These are phyloP conservation scores for Timandra comae DNA, from an alignment of 2,888 invertebrate species.

Conservation along the genomic window DNA sequence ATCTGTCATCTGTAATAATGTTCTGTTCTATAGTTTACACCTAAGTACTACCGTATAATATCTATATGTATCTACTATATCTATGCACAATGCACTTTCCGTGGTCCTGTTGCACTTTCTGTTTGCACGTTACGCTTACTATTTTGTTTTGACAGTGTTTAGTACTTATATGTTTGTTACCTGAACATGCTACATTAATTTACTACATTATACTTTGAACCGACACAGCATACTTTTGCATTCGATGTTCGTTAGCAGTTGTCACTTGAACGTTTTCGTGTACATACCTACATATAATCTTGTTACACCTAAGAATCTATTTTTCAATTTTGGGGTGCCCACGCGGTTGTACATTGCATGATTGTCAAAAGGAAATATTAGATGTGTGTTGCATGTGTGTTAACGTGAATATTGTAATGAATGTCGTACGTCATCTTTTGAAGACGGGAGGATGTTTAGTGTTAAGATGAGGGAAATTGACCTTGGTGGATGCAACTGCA, in stretches of 20 bases:
- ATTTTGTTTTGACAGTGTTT: constrained; percentile 43
- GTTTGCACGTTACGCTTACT: constrained; percentile 62
- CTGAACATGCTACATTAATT: constrained; percentile 39
- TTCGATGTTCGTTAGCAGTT: constrained; percentile 56
- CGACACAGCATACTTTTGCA: constrained; percentile 58
- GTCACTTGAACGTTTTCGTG: constrained; percentile 47
- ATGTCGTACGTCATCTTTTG: constrained; percentile 73
- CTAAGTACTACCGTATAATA: constrained; percentile 22
- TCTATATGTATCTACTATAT: not conserved
- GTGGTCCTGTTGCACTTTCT: constrained; percentile 60
- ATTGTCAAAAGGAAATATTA: constrained; percentile 63
- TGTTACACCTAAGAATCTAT: constrained; percentile 32
- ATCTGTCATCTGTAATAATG: constrained; percentile 26
- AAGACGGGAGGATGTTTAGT: constrained; percentile 63
- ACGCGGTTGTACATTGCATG: constrained; percentile 61
- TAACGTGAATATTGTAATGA: constrained; percentile 55
- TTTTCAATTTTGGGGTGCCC: constrained; percentile 27
- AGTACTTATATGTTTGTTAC: constrained; percentile 36
- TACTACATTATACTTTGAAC: constrained; percentile 49
- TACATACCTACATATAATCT: constrained; percentile 50
- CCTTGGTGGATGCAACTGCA: constrained; percentile 63
- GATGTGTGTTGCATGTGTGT: constrained; percentile 77
- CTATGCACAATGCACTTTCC: constrained; percentile 49
- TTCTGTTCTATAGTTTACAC: constrained; percentile 27
- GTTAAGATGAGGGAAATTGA: constrained; percentile 72